phyloP scores from a whole-genome alignment of 2,888 invertebrate genomes.

The Girardia tigrina region DNA sequence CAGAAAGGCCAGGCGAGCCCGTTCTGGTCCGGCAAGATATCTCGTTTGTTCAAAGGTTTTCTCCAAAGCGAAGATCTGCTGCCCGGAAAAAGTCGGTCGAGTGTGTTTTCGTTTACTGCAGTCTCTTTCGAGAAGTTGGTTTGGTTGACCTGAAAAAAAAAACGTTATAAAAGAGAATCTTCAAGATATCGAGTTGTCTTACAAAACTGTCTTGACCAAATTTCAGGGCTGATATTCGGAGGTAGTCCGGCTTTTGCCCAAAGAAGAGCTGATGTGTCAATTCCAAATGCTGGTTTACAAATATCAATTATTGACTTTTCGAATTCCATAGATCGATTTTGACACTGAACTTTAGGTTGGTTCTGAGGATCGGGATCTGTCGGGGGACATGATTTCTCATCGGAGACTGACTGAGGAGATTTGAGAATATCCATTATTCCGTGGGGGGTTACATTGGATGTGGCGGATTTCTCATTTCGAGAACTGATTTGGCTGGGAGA shows the following conservation, averaged over 20 bases:
- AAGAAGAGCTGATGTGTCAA: background rate
- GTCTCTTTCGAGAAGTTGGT: background rate
- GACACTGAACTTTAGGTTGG: background rate
- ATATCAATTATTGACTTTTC: background rate
- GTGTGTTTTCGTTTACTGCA: conserved; percentile 74
- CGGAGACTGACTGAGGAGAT: background rate
- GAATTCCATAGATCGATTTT: conserved; percentile 4
- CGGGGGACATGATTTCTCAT: background rate
- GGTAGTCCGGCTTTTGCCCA: conserved; percentile 12
- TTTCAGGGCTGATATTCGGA: background rate
- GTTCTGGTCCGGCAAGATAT: conserved; percentile 92
- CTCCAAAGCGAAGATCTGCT: conserved; percentile 97
- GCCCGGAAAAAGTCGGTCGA: conserved; percentile 94
- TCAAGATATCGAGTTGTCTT: too few relatives aligned
- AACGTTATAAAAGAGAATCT: too few relatives aligned
- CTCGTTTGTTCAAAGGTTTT: conserved; percentile 99
- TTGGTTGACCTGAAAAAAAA: background rate
- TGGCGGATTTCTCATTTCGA: background rate
- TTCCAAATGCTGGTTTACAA: background rate
- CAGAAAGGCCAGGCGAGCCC: conserved; percentile 95
- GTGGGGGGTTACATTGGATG: background rate
- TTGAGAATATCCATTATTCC: conserved; percentile 14
- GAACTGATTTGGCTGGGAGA: conserved; percentile 11
- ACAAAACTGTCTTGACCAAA: conserved; percentile 4
- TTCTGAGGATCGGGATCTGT: background rate